Evolutionary conservation across 2,113 vertebrate genomes (phyloP), one percentile per base, ranked within the genome.

Genomic region (Pollimyrus isidori): DNA sequence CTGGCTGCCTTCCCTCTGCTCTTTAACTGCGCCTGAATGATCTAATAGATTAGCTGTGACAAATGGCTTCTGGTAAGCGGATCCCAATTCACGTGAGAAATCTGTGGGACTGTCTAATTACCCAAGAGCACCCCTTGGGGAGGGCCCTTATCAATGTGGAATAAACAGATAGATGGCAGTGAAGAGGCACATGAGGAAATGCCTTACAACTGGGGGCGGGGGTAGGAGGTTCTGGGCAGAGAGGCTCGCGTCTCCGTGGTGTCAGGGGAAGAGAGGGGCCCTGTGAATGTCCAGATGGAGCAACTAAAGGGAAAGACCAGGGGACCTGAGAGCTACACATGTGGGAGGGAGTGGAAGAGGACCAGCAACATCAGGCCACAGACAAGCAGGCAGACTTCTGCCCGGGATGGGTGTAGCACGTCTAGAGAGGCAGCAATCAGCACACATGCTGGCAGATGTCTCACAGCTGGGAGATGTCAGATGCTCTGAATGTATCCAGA

Each of bases 101-200:
- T 92, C 90, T 73, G 80, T 69, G 7, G 87, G 89, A 87, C 89
- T 83, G 86, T 90, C 91, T 90, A 90, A 92, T 94, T 93, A 92
- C 49, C 86, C 83, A 88, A 90, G 89, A 84, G 21, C 21, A 19
- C 87, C 69, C 92, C 91, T 91, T 90, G 58, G 92, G 91, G 93
- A 93, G 45, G 30, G 39, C 89, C 89, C 93, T 96, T 95, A 96
- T 96, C 95, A 93, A 93, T 93, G 91, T 93, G 89, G 91, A 91
- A 94, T 94, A 95, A 95, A 92, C 91, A 92, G 83, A 88, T 62
- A 89, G 88, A 86, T 89, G 89, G 89, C 58, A 52, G 82, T 76
- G 88, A 87, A 89, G 89, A 91, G 94, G 93, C 94, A 93, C 93
- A 92, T 90, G 92, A 95, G 95, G 95, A 96, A 96, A 96, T 96